Evolutionary conservation across 1,140 invertebrate genomes (phyloP).

Genomic region (Brachionus plicatilis): DNA sequence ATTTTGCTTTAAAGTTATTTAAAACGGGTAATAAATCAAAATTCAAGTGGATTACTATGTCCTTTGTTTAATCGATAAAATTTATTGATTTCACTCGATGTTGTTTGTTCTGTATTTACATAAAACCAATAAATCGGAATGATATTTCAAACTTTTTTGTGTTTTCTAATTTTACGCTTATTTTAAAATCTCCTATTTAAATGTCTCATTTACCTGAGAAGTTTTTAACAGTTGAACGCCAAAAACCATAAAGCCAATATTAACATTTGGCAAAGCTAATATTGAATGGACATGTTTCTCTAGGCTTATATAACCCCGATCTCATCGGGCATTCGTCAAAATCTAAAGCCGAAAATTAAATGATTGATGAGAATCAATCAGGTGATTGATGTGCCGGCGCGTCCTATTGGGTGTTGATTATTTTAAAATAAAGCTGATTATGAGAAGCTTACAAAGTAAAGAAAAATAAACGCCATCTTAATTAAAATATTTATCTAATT

Average conservation of each 20-base stretch:
- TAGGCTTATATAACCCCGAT: background rate
- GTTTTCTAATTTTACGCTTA: background rate
- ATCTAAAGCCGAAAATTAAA: background rate
- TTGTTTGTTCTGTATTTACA: background rate
- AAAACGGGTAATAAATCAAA: background rate
- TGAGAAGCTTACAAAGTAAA: background rate
- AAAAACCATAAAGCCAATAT: background rate
- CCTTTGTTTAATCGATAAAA: background rate
- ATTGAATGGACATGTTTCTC: background rate
- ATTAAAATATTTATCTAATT: conserved; percentile 5
- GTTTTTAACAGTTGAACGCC: background rate
- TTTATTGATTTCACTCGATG: background rate
- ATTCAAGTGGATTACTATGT: conserved; percentile 1
- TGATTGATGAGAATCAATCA: background rate
- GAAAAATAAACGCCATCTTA: background rate
- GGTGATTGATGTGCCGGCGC: background rate
- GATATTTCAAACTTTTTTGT: conserved; percentile 1
- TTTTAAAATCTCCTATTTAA: background rate
- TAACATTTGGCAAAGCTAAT: background rate
- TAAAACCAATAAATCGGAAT: conserved; percentile 1
- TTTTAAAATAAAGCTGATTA: background rate
- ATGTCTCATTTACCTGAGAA: background rate
- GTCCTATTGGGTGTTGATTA: background rate
- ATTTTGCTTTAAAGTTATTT: background rate
- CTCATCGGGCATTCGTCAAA: background rate